These are phyloP conservation scores for Otus scops DNA, from an alignment of 2,797 vertebrate species.

Conservation along the genomic window DNA sequence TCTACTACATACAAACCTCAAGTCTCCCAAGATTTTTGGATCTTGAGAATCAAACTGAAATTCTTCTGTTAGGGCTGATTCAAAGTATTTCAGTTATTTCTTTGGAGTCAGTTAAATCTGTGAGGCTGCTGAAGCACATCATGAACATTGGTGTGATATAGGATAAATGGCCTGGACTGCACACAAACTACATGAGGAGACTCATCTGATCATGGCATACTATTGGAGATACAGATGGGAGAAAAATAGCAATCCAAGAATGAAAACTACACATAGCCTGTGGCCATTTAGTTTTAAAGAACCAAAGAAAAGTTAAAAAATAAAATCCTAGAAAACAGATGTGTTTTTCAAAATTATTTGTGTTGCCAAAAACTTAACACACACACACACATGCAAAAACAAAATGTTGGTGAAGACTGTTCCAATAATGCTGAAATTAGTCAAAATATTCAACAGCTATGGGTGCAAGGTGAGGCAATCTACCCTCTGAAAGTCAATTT, in stretches of 20 bases:
- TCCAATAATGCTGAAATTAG: not conserved
- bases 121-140: not conserved
- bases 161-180: not conserved
- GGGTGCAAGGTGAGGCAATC: not conserved
- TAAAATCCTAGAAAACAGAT: not conserved
- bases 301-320: not conserved
- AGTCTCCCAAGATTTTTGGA: not conserved
- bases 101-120: not conserved
- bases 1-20: not conserved
- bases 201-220: not conserved
- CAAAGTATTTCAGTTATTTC: not conserved
- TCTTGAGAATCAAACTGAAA: not conserved
- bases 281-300: not conserved
- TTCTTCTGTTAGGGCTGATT: not conserved
- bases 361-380: not conserved
- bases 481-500: not conserved
- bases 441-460: not conserved
- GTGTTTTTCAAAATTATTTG: not conserved
- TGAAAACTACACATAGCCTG: not conserved
- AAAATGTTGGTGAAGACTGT: not conserved
- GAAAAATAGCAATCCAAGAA: not conserved
- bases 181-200: not conserved
- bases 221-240: not conserved
- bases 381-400: not conserved
- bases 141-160: not conserved